Evolutionary conservation across 2,888 invertebrate species (phyloP), one percentile per base, ranked within the genome.

Genomic region (Dichetophora obliterata): DNA sequence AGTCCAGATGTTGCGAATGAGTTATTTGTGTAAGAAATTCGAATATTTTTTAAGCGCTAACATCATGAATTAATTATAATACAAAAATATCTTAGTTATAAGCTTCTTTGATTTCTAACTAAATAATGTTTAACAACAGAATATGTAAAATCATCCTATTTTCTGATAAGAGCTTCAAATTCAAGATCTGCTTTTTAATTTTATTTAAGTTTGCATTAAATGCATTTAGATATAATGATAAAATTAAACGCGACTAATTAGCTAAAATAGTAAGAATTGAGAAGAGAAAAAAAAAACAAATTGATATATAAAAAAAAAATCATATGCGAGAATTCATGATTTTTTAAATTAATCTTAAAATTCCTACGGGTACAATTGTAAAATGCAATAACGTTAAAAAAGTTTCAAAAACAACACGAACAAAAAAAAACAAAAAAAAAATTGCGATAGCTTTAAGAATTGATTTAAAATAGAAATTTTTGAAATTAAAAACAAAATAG

Each of bases 301-400:
- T 31, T 37, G 5, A 43, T 11, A 43, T 3, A 14, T 37, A 37
- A 43, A 43, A 43, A 43, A 43, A 43, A 11, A 11, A 43, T 43
- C 43, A 43, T 43, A 43, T 34, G 9, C 59, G 61, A 72, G 16
- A 61, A 61, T 61, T 61, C 22, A 61, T 68, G 37, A 72, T 34
- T 72, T 72, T 72, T 61, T 19, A 48, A 61, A 71, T 72, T 72
- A 27, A 72, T 9, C 59, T 54, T 72, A 72, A 24, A 72, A 72
- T 59, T 61, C 59, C 61, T 59, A 72, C 61, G 72, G 72, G 72
- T 72, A 61, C 37, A 59, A 52, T 57, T 71, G 57, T 54, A 54
- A 71, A 71, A 27, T 59, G 57, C 24, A 59, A 59, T 24, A 22
- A 59, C 27, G 31, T 63, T 63, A 31, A 31, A 63, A 63, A 24